Evolutionary conservation across 2,888 invertebrate genomes (phyloP).

Genomic region (Stenodera caucasica): DNA sequence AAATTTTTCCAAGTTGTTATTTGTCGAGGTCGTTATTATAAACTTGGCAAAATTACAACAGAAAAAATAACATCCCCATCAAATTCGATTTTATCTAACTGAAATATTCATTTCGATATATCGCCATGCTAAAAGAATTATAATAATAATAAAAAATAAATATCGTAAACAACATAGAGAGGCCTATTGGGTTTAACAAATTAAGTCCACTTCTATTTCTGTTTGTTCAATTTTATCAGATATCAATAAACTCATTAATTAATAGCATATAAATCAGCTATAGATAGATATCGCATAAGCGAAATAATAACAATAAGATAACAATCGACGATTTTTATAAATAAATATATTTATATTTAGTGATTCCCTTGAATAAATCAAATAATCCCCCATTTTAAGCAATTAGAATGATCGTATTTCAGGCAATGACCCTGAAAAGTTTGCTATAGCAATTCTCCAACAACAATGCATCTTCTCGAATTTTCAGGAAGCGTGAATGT

Average conservation of each 20-base stretch:
- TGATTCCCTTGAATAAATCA: too few species aligned
- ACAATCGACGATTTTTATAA: background rate
- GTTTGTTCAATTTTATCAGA: conserved; percentile 32
- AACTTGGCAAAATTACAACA: conserved; percentile 23
- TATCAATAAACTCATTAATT: conserved; percentile 22
- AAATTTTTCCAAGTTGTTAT: conserved; percentile 19
- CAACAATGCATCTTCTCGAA: background rate
- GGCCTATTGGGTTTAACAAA: conserved; percentile 27
- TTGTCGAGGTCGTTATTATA: conserved; percentile 18
- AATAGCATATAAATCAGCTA: conserved; percentile 19
- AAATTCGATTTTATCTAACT: background rate
- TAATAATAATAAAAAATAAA: conserved; percentile 13
- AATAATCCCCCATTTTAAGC: background rate
- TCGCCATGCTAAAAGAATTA: conserved; percentile 9
- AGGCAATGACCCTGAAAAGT: background rate
- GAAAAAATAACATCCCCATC: background rate
- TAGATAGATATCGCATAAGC: background rate
- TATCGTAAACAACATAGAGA: conserved; percentile 22
- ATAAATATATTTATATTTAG: too few species aligned
- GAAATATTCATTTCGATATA: background rate
- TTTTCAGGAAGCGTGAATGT: conserved; percentile 4
- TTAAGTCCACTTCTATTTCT: conserved; percentile 24
- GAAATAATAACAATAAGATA: background rate
- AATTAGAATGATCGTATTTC: background rate
- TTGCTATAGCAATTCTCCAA: background rate